phyloP scores from a whole-genome alignment of 2,888 invertebrate genomes.

The Dromius quadrimaculatus region DNA sequence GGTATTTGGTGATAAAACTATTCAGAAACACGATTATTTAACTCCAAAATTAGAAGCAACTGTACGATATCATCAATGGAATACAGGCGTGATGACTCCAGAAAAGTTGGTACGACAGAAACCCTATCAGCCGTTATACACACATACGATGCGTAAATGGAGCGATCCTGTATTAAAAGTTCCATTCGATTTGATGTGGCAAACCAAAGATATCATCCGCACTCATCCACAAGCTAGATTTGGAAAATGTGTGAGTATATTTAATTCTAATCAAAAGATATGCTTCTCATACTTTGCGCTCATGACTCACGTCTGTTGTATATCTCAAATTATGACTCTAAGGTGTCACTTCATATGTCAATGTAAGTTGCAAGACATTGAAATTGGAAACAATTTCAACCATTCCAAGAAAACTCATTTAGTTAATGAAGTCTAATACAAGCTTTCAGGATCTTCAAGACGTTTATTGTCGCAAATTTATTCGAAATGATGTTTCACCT shows the following conservation, averaged over 20 bases:
- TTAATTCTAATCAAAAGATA: too few relatives aligned
- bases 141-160: slow-evolving; percentile 60
- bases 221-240: slow-evolving; percentile 58
- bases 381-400: too few relatives aligned
- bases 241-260: neutral
- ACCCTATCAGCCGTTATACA: slow-evolving; percentile 57
- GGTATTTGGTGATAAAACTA: slow-evolving; percentile 59
- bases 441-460: too few relatives aligned
- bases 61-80: slow-evolving; percentile 16
- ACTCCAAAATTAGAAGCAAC: slow-evolving; percentile 30
- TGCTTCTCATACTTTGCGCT: too few relatives aligned
- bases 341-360: too few relatives aligned
- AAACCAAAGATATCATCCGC: slow-evolving; percentile 61
- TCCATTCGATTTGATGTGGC: slow-evolving; percentile 62
- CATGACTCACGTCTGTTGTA: too few relatives aligned
- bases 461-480: too few relatives aligned
- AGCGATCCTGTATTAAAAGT: slow-evolving; percentile 56
- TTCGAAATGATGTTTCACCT: too few relatives aligned
- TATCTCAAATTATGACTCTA: too few relatives aligned
- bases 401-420: too few relatives aligned
- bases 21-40: slow-evolving; percentile 61
- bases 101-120: slow-evolving; percentile 55
- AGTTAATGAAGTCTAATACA: too few relatives aligned
- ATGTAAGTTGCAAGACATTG: too few relatives aligned
- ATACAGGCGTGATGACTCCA: neutral